Conservation (phyloP, 1,140 invertebrate species). For the Drosophila arizonae region DNA sequence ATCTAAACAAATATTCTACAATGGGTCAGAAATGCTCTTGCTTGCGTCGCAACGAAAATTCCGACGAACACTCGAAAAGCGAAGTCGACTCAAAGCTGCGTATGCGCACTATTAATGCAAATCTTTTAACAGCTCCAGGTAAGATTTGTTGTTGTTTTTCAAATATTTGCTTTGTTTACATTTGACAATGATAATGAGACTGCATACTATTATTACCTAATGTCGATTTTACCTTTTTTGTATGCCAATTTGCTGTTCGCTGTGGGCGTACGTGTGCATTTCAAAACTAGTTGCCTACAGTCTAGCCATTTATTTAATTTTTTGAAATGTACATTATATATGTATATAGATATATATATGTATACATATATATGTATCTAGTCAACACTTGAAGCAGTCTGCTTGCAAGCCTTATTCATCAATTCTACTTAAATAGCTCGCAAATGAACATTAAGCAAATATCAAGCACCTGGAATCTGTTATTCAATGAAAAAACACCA, state of each 20-base stretch:
- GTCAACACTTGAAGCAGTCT: not conserved
- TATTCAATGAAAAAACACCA: too few relatives aligned
- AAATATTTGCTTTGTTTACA: slow-evolving; percentile 12
- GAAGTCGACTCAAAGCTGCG: slow-evolving; percentile 20
- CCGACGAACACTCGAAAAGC: not conserved
- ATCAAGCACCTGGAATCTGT: slow-evolving; percentile 44
- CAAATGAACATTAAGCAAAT: slow-evolving; percentile 42
- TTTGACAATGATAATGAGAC: slow-evolving; percentile 11
- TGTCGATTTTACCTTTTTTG: slow-evolving; percentile 37
- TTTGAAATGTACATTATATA: not conserved
- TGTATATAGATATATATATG: not conserved
- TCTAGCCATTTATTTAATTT: not conserved
- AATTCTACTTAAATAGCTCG: slow-evolving; percentile 22
- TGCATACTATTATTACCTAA: slow-evolving; percentile 23
- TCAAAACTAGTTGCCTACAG: slow-evolving; percentile 32
- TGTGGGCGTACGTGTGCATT: slow-evolving; percentile 34
- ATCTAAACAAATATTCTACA: slow-evolving; percentile 4
- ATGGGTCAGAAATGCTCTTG: slow-evolving; percentile 48
- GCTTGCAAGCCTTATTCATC: slow-evolving; percentile 16
- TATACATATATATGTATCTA: not conserved
- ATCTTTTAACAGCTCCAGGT: slow-evolving; percentile 36
- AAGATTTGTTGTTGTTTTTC: slow-evolving; percentile 3
- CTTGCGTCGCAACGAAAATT: slow-evolving; percentile 5
- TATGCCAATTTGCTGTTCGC: slow-evolving; percentile 19
- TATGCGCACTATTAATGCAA: slow-evolving; percentile 45